Percentiles rank a stretch among this genome's conserved stretches.
These are phyloP conservation scores for Macaca mulatta DNA, from an alignment of 2,113 vertebrate genomes.

Conservation along the genomic window DNA sequence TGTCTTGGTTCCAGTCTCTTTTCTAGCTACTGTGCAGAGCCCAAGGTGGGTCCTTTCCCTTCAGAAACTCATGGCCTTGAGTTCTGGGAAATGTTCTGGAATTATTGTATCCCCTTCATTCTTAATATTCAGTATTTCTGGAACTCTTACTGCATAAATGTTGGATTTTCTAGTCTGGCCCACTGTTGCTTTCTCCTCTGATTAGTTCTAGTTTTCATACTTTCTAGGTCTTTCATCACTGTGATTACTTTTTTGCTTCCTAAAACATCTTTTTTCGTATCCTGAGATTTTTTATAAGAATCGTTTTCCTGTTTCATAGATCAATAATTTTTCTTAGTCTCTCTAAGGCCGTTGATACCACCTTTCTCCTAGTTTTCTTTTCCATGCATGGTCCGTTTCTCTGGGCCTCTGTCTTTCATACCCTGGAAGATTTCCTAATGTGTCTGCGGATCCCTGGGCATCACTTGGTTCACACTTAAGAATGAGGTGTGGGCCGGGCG, in stretches of 20 bases:
- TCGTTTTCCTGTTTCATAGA: not conserved
- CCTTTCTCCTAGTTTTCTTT: not conserved
- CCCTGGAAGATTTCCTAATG: too few relatives aligned
- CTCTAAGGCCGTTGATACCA: accelerated
- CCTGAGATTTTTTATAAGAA: not conserved
- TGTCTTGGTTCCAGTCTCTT: not conserved
- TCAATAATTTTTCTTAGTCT: not conserved
- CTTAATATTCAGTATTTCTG: not conserved
- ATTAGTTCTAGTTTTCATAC: not conserved
- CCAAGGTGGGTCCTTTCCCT: not conserved
- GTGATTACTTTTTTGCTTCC: not conserved
- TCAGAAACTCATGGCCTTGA: not conserved
- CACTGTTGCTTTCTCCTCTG: not conserved
- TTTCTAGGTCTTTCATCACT: not conserved
- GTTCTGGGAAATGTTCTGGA: not conserved
- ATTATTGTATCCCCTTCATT: not conserved
- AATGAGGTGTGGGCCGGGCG: too few relatives aligned
- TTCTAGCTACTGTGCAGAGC: not conserved
- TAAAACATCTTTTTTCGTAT: not conserved
- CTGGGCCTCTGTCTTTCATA: not conserved
- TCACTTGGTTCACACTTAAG: not conserved
- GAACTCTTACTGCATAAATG: not conserved
- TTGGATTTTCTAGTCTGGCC: not conserved
- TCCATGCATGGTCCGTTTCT: not conserved
- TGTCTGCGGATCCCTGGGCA: too few relatives aligned